Base-by-base conservation (phyloP, 1,140 invertebrate genomes). In the Cherax destructor region DNA sequence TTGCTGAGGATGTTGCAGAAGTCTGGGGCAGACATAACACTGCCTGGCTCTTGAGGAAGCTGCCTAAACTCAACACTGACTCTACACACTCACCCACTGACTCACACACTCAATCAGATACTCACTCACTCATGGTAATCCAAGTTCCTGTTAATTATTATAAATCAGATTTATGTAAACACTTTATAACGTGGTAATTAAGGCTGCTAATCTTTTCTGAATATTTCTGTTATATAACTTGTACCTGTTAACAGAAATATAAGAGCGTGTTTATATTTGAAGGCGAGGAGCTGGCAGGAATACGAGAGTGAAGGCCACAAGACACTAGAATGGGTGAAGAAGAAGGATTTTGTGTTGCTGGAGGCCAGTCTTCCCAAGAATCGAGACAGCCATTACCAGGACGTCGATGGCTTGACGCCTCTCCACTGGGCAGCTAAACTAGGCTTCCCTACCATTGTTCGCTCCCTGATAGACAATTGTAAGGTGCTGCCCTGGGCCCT, bases 11-110 rank as follows among this genome's bases (percentile, higher is more conserved):
- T 5, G 47, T 86, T 9, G 85, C 85, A n/a, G 85, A 86, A 7
- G 76, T 49, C 13, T 78, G 85, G 85, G 85, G 85, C n/a, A 77
- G 52, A 2, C 72, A 78, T 49, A 52, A 61, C 56, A 83, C 81
- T n/a, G 81, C 81, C 56, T 83, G 81, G 81, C 81, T 83, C 56
- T 24, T 83, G 1, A 52, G 81, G 10, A 83, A 83, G 59, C n/a
- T 83, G 81, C 81, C 81, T 24, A 83, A 69, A 30, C 9, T 24
- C 6, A 41, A 56, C 5, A 9, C 52, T 56, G 11, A 11, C n/a
- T n/a, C n/a, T n/a, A 69, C n/a, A 13, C 13, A 69, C 13, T 16
- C 65, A 16, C n/a, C n/a, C 5, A 9, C 52, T 56, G 13, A 13
- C 13, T 13, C 65, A 69, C n/a, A 13, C 13, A 69, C 13, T 16